Evolutionary conservation across 2,888 invertebrate species (phyloP), one percentile per base, ranked within the genome.

Genomic region (Heteropelma amictum): DNA sequence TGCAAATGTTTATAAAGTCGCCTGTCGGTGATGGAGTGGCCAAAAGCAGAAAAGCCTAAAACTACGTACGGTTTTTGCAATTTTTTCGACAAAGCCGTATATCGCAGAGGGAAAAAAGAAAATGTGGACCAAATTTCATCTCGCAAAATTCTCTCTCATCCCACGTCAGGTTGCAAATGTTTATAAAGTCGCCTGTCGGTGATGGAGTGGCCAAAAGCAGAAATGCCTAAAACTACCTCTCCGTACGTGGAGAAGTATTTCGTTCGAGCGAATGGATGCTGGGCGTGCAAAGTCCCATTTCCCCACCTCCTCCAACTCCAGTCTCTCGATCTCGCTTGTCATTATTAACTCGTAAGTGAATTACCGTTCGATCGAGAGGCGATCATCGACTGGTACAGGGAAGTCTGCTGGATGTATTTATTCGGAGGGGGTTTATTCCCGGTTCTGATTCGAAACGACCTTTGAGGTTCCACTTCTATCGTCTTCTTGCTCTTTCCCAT

Each of bases 291-390:
- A 60, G 70, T 60, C 58, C 54, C 64, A 49, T 54, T 61, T 54
- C 72, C 64, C 74, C 61, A n/a, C n/a, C n/a, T n/a, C n/a, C n/a
- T n/a, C n/a, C n/a, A n/a, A n/a, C n/a, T n/a, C n/a, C n/a, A n/a
- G n/a, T n/a, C 79, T 67, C 72, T 80, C 77, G 70, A 54, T 72
- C 76, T 76, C 54, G 63, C 56, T 67, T 79, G 80, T 85, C 83
- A 85, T 88, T 88, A 89, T 88, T 87, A 88, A 87, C 87, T 87
- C 84, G 86, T 88, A 89, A 89, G 85, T 87, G 88, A 88, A 88
- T 89, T 88, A 88, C 87, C 80, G 85, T 83, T 87, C 86, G 86
- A 88, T 88, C 85, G 86, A 86, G 82, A 85, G 82, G 76, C 86
- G 87, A 88, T 88, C 87, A 81, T 81, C 80, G 60, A 54, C 67